Percentiles rank a stretch among this genome's conserved stretches.
These are phyloP conservation scores for Cosmopolites sordidus DNA, from an alignment of 2,888 invertebrate species.

Conservation along the genomic window DNA sequence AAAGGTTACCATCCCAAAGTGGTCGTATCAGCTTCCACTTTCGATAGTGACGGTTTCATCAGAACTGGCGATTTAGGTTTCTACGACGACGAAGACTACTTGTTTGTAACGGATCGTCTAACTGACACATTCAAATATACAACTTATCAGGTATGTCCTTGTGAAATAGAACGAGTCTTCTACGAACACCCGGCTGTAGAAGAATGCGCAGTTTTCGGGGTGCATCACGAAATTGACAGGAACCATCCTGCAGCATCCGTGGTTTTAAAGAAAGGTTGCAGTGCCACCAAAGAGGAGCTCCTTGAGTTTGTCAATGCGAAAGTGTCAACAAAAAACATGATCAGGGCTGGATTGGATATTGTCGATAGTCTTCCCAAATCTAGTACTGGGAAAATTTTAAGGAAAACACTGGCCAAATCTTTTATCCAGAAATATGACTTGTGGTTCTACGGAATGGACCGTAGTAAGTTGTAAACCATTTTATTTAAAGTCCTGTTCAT, in stretches of 20 bases:
- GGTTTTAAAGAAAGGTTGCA: not conserved
- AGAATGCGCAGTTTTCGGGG: constrained; percentile 37
- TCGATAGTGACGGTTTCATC: constrained; percentile 36
- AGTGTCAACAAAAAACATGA: not conserved
- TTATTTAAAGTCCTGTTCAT: not conserved
- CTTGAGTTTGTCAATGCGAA: not conserved
- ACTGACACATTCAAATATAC: constrained; percentile 40
- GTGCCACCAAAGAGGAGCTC: not conserved
- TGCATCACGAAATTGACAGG: constrained; percentile 33
- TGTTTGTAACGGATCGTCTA: constrained; percentile 36
- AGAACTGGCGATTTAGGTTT: constrained; percentile 38
- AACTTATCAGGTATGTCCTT: constrained; percentile 39
- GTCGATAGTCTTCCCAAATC: not conserved
- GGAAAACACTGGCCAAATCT: not conserved
- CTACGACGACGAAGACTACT: constrained; percentile 36
- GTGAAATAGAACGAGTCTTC: constrained; percentile 34
- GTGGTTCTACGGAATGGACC: not conserved
- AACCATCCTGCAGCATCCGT: constrained; percentile 27
- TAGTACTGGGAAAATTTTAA: not conserved
- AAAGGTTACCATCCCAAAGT: constrained; percentile 43
- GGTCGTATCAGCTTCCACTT: constrained; percentile 6
- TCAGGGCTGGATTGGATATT: not conserved
- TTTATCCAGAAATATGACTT: not conserved
- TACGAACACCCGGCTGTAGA: constrained; percentile 34
- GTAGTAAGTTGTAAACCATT: not conserved